Base-by-base conservation (phyloP, 2,888 invertebrate genomes). In the Epirrita christyi region DNA sequence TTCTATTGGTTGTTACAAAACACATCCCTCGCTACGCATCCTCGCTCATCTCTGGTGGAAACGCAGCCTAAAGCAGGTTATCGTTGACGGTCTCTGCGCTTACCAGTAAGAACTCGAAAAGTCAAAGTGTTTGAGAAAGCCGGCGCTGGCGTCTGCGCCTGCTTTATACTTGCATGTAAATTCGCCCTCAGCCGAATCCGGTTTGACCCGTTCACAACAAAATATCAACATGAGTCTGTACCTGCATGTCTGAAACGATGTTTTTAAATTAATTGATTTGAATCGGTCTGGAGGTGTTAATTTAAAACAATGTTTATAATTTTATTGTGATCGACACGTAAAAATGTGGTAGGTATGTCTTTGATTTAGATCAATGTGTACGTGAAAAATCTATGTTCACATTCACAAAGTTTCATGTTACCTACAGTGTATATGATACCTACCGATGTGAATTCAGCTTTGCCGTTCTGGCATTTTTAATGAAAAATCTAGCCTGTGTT, bases 401-500 rank as follows among this genome's bases (percentile, higher is more conserved):
- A 68, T 71, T 71, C 65, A 59, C 72, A 67, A 71, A 75, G 78
- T 72, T 65, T 78, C 76, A 63, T 42, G 50, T 78, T 76, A 65
- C 71, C 70, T n/a, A n/a, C n/a, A n/a, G 76, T 59, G 74, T 70
- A 71, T 71, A 47, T 46, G 55, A 61, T 66, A 61, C 52, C 48
- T n/a, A n/a, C n/a, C n/a, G n/a, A n/a, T n/a, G n/a, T n/a, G n/a
- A n/a, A n/a, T n/a, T n/a, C n/a, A n/a, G n/a, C n/a, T n/a, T n/a
- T n/a, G n/a, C n/a, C n/a, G n/a, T n/a, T n/a, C n/a, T n/a, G n/a
- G n/a, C n/a, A n/a, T n/a, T n/a, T n/a, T n/a, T n/a, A n/a, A n/a
- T n/a, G n/a, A n/a, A n/a, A n/a, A n/a, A n/a, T n/a, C n/a, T n/a
- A n/a, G n/a, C n/a, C n/a, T n/a, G n/a, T n/a, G n/a, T n/a, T n/a